A percentile compares a stretch with the other conserved stretches of the same genome.
phyloP scores from a whole-genome alignment of 2,113 vertebrate species.

The Zeus faber region DNA sequence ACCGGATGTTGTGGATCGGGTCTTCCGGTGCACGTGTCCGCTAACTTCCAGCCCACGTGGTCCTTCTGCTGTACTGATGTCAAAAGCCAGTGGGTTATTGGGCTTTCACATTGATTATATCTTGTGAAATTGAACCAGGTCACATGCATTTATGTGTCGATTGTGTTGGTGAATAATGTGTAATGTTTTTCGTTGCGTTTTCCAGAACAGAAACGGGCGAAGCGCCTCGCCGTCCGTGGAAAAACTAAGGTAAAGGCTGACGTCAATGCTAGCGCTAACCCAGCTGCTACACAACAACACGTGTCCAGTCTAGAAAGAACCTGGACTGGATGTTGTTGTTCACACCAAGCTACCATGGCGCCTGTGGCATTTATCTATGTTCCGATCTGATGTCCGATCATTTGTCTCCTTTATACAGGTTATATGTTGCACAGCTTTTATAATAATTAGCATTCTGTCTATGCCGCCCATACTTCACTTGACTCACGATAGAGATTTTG shows the following conservation, averaged over 20 bases:
- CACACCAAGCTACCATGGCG: no score
- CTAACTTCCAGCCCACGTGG: background rate
- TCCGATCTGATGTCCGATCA: no score
- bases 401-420: no score
- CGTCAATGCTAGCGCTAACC: background rate
- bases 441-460: no score
- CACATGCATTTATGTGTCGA: background rate
- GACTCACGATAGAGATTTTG: no score
- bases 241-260: constrained; percentile 54
- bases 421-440: no score
- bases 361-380: no score
- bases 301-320: background rate
- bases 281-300: background rate
- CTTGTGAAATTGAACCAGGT: background rate
- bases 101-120: background rate
- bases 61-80: constrained; percentile 40
- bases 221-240: constrained; percentile 61
- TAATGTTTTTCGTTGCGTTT: constrained; percentile 11
- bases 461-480: no score
- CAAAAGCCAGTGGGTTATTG: constrained; percentile 70
- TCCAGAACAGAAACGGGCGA: constrained; percentile 75
- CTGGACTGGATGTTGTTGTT: background rate
- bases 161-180: background rate
- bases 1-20: constrained; percentile 39
- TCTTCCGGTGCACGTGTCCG: constrained; percentile 6